Evolutionary conservation across 2,113 vertebrate species (phyloP).

Genomic region (Hydropotes inermis): DNA sequence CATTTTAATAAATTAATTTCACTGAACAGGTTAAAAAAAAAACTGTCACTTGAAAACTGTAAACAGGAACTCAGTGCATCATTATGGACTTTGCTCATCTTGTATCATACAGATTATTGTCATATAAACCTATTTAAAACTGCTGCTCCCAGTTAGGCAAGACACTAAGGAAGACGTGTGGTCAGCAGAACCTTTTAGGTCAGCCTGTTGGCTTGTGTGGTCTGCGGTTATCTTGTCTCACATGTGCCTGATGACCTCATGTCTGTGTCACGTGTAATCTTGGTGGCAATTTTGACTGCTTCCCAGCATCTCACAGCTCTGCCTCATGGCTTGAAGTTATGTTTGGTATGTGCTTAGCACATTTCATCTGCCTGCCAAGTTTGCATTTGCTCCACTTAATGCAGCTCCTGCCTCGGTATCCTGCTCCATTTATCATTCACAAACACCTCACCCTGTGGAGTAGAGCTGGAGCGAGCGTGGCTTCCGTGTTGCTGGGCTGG

Average conservation of each 20-base stretch:
- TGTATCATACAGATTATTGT: neutral
- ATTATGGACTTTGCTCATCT: neutral
- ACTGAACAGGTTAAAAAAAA: neutral
- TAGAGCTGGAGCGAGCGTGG: neutral
- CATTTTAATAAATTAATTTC: neutral
- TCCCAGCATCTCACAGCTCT: neutral
- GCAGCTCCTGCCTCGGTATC: neutral
- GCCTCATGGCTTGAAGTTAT: neutral
- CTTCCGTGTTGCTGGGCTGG: neutral
- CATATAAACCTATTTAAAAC: neutral
- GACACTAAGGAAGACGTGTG: neutral
- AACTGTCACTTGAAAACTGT: neutral
- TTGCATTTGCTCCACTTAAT: neutral
- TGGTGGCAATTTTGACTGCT: neutral
- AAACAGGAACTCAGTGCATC: neutral
- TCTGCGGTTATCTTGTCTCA: neutral
- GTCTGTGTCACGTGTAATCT: neutral
- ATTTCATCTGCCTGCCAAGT: conserved; percentile 16
- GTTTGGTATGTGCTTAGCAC: neutral
- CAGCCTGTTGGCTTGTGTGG: neutral
- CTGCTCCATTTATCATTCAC: conserved; percentile 18
- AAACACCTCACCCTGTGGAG: conserved; percentile 25
- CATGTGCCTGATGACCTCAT: neutral
- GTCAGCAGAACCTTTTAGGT: neutral
- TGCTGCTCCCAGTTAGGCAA: neutral